Evolutionary conservation across 2,888 invertebrate species (phyloP), one percentile per base, ranked within the genome.

Genomic region (Ormyrus nitidulus): DNA sequence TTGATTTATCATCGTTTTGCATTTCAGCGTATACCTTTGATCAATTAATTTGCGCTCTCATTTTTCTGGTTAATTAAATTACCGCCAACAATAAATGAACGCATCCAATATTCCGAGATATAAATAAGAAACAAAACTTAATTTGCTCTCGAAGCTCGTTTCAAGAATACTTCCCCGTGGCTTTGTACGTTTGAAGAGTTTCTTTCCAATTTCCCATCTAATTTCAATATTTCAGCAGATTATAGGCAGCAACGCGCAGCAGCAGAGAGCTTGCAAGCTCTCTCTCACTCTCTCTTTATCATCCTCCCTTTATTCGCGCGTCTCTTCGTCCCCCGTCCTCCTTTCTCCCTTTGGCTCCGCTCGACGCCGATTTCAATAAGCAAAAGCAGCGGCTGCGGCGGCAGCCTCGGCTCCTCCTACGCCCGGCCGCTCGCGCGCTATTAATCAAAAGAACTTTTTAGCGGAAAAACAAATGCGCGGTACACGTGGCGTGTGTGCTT

Each of bases 371-470:
- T 88, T 89, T 88, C 88, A 89, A 89, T 89, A 88, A 89, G 86
- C 87, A 84, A 86, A 87, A 87, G 84, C 87, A 68, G 73, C 64
- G 66, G 10, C 9, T 19, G 19, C 19, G 19, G 19, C 2, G 19
- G 10, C 9, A 19, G 49, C 19, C 9, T 82, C 83, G 81, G 11
- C 46, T 68, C 44, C 82, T 78, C 77, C 70, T 44, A 6, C 19
- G 5, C 44, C 72, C 34, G 34, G 34, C 34, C 34, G 58, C 83
- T 75, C 83, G 72, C 83, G 83, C 84, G 86, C 87, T 86, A 88
- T 89, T 89, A 88, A 90, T 89, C 89, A 88, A 87, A 88, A 86
- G 85, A 86, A 86, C 84, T 86, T 86, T 81, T 77, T 81, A 78
- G 71, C 72, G 81, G 66, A 81, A 83, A 85, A 85, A 85, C 82